These are phyloP conservation scores for Brachyistius frenatus DNA, from an alignment of 2,113 vertebrate species.

Conservation along the genomic window DNA sequence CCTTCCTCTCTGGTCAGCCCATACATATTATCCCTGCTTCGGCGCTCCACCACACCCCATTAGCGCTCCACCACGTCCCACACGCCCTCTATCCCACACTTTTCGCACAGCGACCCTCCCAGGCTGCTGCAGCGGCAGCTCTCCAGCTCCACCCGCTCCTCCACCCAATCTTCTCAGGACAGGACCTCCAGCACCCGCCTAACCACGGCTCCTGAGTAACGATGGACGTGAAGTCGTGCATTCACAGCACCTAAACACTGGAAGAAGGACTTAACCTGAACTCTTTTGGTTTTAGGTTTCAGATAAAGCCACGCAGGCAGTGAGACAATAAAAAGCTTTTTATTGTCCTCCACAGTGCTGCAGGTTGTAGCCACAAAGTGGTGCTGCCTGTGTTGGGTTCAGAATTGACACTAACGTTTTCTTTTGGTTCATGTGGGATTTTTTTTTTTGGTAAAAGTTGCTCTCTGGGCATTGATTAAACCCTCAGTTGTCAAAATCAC, in stretches of 20 bases:
- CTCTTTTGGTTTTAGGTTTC: slow-evolving; percentile 11
- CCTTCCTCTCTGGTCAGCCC: slow-evolving; percentile 95
- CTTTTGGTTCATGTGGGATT: slow-evolving; percentile 39
- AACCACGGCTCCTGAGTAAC: slow-evolving; percentile 94
- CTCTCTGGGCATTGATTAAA: no score
- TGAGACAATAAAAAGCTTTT: slow-evolving; percentile 22
- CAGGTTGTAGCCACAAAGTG: slow-evolving; percentile 56
- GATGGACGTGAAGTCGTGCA: slow-evolving; percentile 5
- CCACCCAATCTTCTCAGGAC: slow-evolving; percentile 99
- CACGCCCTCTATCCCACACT: slow-evolving; percentile 96
- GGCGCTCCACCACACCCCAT: slow-evolving; percentile 93
- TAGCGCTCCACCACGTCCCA: slow-evolving; percentile 94
- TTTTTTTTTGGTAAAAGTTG: slow-evolving; percentile 1
- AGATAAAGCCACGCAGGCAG: slow-evolving; percentile 35
- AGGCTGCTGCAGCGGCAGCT: slow-evolving; percentile 90
- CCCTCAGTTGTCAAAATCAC: no score
- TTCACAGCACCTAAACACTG: slow-evolving; percentile 34
- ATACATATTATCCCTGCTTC: slow-evolving; percentile 99
- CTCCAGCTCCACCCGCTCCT: slow-evolving; percentile 96
- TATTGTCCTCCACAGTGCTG: slow-evolving; percentile 31
- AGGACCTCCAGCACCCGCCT: slow-evolving; percentile 98
- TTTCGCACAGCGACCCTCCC: slow-evolving; percentile 88
- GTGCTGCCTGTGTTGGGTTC: slow-evolving; percentile 37
- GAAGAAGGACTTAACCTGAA: slow-evolving; percentile 15
- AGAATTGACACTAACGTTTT: slow-evolving; percentile 55